Conservation (phyloP, 2,113 vertebrate genomes). For the Pterocles burchelli region DNA sequence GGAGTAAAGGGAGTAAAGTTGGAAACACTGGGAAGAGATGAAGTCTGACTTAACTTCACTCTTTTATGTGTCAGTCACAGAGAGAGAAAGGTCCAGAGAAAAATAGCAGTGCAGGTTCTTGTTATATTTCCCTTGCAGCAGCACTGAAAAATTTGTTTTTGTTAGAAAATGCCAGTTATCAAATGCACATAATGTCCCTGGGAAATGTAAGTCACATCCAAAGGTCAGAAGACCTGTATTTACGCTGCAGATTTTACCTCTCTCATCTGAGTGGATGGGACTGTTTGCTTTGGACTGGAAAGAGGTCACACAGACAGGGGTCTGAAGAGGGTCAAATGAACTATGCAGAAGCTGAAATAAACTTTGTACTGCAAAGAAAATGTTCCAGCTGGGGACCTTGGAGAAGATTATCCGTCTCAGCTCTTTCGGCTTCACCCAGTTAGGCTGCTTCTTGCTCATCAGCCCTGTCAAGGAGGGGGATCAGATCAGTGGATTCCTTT, state of each 20-base stretch:
- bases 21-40: neutral
- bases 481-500: neutral
- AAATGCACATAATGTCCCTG: neutral
- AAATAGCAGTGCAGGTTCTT: neutral
- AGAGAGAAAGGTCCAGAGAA: neutral
- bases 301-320: neutral
- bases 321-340: neutral
- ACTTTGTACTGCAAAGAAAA: neutral
- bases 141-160: neutral
- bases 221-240: neutral
- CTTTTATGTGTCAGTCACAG: neutral
- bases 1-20: neutral
- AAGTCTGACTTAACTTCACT: neutral
- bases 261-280: neutral
- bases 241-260: neutral
- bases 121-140: neutral
- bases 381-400: neutral
- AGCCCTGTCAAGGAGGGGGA: neutral
- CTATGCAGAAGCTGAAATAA: neutral
- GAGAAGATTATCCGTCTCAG: neutral
- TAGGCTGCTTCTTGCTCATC: neutral
- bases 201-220: neutral
- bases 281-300: neutral
- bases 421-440: neutral
- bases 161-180: neutral